Evolutionary conservation across 2,797 vertebrate species (phyloP), one percentile per base, ranked within the genome.

Genomic region (Notoglanidium macrostoma): DNA sequence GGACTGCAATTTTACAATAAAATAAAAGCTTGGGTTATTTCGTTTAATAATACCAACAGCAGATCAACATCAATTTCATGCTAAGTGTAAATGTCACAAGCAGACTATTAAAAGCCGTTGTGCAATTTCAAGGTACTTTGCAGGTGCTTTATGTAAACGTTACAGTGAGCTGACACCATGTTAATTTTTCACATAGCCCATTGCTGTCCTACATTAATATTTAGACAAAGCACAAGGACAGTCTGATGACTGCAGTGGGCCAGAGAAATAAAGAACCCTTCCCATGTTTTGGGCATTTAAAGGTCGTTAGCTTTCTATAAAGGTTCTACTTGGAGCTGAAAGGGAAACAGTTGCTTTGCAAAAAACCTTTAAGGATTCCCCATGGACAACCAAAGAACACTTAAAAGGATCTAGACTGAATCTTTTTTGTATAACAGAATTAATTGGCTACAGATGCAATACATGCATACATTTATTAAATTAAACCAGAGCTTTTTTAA

Each of bases 111-210:
- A 67, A 61, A 83, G 21, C 21, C 44, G 0, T 21, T 54, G 29
- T 35, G 63, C 44, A 7, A 67, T 65, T 65, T 49, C 7, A 79
- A 26, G 35, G 11, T 59, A 65, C 46, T 82, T 35, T 83, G 65
- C 17, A 68, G n/a, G 49, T 54, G 46, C 10, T 83, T 14, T 83
- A 23, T 70, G 59, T 44, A 9, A 1, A 35, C 46, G 23, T 35
- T 68, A 49, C 4, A 32, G 61, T 19, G 44, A 67, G 15, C 61
- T 83, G 81, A 83, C 44, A 83, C 81, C 61, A 32, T 83, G 46
- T 51, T 35, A 2, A 67, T 83, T 21, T 83, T 83, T 83, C 46
- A 51, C 32, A 21, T 21, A 17, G 40, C 44, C 15, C 26, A 51
- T 8, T 49, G 80, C 35, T 44, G 57, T 61, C 29, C 55, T 83